Conservation (phyloP, 2,113 vertebrate genomes). For the Herpailurus yagouaroundi region DNA sequence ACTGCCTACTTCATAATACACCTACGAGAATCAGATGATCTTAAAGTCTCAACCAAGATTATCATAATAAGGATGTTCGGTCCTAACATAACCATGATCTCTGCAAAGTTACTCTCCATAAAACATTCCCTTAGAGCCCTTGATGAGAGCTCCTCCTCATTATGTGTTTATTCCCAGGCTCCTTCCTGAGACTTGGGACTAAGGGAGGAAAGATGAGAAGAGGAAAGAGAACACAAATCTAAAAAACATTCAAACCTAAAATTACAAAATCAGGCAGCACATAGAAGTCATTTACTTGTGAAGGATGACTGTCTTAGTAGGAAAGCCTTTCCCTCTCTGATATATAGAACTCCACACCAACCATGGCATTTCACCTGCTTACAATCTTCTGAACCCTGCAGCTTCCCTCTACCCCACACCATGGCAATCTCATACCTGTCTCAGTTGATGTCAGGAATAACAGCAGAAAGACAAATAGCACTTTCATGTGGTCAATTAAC, state of each 20-base stretch:
- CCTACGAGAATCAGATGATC: neutral
- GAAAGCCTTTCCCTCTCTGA: neutral
- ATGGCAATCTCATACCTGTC: neutral
- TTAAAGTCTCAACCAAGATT: neutral
- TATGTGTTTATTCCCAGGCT: neutral
- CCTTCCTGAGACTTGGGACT: neutral
- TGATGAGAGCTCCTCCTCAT: neutral
- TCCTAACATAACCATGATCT: neutral
- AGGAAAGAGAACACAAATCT: neutral
- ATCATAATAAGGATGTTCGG: neutral
- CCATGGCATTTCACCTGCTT: neutral
- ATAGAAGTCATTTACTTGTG: neutral
- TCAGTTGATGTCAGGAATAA: neutral
- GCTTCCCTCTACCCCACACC: neutral
- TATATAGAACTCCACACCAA: neutral
- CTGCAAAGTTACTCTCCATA: neutral
- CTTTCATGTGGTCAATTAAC: neutral
- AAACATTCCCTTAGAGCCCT: neutral
- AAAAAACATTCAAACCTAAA: neutral
- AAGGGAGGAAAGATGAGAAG: neutral
- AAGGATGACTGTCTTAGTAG: neutral
- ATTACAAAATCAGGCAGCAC: conserved; percentile 4
- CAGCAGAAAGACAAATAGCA: conserved; percentile 30
- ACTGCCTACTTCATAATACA: neutral
- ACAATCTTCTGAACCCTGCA: neutral